Evolutionary conservation across 2,888 invertebrate species (phyloP).

Genomic region (Trilocha varians): DNA sequence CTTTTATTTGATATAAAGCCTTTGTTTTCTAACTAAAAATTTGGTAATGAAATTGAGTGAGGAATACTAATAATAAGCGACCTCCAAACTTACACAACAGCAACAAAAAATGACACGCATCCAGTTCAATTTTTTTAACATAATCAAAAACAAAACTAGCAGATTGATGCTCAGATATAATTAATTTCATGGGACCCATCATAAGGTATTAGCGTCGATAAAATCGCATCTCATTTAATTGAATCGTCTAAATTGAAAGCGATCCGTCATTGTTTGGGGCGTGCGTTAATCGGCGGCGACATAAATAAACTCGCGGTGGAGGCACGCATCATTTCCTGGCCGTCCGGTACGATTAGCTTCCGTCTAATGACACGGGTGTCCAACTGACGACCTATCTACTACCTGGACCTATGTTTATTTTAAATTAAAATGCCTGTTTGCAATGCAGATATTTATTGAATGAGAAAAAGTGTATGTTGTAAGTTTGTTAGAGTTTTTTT

Average conservation of each 20-base stretch:
- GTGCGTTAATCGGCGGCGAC: conserved; percentile 55
- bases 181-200: background rate
- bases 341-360: conserved; percentile 52
- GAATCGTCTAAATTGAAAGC: conserved; percentile 12
- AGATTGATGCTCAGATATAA: background rate
- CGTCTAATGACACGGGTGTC: conserved; percentile 49
- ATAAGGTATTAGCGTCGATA: background rate
- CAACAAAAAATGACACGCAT: too few species aligned
- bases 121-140: too few species aligned
- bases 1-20: too few species aligned
- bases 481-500: too few species aligned
- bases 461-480: too few species aligned
- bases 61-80: too few species aligned
- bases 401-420: background rate
- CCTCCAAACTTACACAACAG: too few species aligned
- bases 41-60: too few species aligned
- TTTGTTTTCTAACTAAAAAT: too few species aligned
- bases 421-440: too few species aligned
- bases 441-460: too few species aligned
- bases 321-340: conserved; percentile 63
- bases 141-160: background rate
- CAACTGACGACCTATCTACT: conserved; percentile 31
- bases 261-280: conserved; percentile 42
- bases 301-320: conserved; percentile 45
- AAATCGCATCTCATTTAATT: background rate